These are phyloP conservation scores for Alethe diademata DNA, from an alignment of 2,113 vertebrate species.

Conservation along the genomic window DNA sequence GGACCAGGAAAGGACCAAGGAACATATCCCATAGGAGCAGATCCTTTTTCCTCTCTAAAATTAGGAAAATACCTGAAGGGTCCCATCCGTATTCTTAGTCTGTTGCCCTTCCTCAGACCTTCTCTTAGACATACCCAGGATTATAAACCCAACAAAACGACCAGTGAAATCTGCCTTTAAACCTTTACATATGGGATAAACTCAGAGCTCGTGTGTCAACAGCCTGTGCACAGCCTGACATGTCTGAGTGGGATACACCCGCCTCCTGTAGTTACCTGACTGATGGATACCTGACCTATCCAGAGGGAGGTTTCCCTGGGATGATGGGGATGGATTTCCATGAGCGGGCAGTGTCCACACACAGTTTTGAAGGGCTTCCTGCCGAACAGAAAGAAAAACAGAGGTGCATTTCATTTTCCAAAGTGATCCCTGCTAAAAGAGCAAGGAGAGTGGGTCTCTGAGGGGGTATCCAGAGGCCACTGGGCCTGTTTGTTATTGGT, in stretches of 20 bases:
- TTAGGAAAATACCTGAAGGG: background rate
- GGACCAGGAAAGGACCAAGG: background rate
- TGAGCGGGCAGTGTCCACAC: background rate
- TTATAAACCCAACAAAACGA: background rate
- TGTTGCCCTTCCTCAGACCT: background rate
- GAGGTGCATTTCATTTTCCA: background rate
- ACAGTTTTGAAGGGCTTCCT: background rate
- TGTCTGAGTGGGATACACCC: background rate
- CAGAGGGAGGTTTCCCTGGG: background rate
- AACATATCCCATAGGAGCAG: background rate
- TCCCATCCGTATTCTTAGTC: background rate
- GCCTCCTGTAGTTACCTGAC: background rate
- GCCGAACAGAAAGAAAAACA: background rate
- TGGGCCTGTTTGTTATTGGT: background rate
- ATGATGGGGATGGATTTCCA: background rate
- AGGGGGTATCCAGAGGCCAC: background rate
- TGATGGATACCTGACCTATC: fast-evolving
- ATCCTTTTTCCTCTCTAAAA: background rate
- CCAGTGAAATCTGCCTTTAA: background rate
- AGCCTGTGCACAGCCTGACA: background rate
- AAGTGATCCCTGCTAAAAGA: background rate
- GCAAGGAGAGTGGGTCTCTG: background rate
- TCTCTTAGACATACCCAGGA: background rate
- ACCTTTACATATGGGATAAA: background rate
- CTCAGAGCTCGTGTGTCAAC: background rate